phyloP scores from a whole-genome alignment of 2,797 vertebrate genomes.

The Phaenicophaeus curvirostris region DNA sequence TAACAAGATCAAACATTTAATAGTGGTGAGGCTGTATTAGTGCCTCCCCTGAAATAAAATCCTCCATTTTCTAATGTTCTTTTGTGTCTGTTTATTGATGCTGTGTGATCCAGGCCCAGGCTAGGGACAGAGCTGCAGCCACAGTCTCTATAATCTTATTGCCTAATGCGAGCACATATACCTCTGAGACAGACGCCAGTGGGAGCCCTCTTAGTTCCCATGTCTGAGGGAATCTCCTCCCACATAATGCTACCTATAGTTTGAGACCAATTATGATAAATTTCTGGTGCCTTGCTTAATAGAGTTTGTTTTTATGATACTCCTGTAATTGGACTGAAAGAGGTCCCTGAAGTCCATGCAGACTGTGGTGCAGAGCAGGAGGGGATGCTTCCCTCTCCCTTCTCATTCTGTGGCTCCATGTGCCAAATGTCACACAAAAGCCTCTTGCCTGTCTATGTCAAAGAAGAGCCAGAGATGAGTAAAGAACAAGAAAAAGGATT shows the following conservation, averaged over 20 bases:
- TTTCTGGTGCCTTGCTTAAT: not conserved
- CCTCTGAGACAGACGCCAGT: not conserved
- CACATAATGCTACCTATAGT: not conserved
- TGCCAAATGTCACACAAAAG: accelerated
- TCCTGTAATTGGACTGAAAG: not conserved
- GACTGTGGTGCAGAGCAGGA: not conserved
- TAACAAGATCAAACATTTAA: not conserved
- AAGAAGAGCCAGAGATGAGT: not conserved
- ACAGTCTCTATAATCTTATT: not conserved
- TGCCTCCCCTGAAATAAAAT: not conserved
- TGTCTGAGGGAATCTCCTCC: not conserved
- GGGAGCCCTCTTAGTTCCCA: not conserved
- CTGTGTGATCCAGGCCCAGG: not conserved
- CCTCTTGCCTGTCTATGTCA: not conserved
- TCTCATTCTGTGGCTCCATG: accelerated
- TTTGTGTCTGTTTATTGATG: not conserved
- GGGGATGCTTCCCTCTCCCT: not conserved
- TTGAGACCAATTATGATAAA: not conserved
- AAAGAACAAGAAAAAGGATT: not conserved
- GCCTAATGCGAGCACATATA: accelerated
- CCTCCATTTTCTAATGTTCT: not conserved
- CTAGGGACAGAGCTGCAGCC: not conserved
- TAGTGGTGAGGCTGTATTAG: not conserved
- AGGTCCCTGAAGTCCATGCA: not conserved
- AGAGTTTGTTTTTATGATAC: not conserved